Base-by-base conservation (phyloP, 2,113 vertebrate species). In the Neotragus pygmaeus region DNA sequence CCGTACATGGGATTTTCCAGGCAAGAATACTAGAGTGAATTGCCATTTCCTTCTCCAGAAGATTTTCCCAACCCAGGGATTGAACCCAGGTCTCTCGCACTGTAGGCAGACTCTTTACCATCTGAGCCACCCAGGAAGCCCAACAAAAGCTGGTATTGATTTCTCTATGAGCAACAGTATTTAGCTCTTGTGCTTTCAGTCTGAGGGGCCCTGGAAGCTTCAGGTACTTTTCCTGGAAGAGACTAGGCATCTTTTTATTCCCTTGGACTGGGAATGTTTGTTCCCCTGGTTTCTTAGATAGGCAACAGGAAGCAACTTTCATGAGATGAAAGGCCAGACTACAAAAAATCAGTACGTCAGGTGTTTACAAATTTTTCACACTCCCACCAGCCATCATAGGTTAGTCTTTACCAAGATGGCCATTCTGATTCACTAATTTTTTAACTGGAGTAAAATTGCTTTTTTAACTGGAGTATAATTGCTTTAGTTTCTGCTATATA, bases 111-210 rank as follows among this genome's bases (percentile, higher is more conserved):
- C 28, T 7, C 60, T 62, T 62, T 62, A 62, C 30, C 28, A 62
- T 62, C 60, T 62, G 60, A 62, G 60, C 30, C 60, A 62, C 14
- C 60, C 33, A 30, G 60, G 14, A 62, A 62, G 60, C 7, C 60
- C 28, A 62, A 78, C 53, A 81, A 95, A 91, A 49, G 12, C 64
- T 30, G 28, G 47, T 92, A 80, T 82, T 89, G 93, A 96, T 95
- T 97, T 95, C 93, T 66, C 28, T 58, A 30, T 28, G 25, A 90
- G 78, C 55, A 92, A 92, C 19, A 58, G 47, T 66, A 15, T 87
- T 90, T 97, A 55, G 87, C 80, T 95, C 93, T 91, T 75, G 7
- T 19, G 53, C 39, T 91, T 97, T 62, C 58, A 64, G 43, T 43
- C 64, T 51, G 43, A 86, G n/a, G 51, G n/a, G 43, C 33, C 21